A percentile compares a stretch with the other conserved stretches of the same genome.
These are phyloP conservation scores for Phallusia fumigata DNA, from an alignment of 23 tunicate genomes.

Conservation along the genomic window DNA sequence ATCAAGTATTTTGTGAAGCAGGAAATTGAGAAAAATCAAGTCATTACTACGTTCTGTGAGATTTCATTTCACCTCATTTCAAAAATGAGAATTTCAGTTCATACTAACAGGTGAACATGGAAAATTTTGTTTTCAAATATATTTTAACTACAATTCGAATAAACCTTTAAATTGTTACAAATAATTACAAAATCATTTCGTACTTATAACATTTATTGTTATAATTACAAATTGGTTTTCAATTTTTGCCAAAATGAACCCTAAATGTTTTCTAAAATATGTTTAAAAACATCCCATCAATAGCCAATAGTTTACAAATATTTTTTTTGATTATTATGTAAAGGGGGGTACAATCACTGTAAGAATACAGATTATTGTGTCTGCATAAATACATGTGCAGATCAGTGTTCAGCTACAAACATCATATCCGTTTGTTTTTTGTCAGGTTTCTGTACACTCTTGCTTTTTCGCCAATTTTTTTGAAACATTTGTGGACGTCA, in stretches of 20 bases:
- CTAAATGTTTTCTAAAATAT: no score
- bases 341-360: no score
- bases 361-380: no score
- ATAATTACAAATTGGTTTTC: background rate
- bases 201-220: background rate
- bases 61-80: constrained; percentile 39
- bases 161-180: background rate
- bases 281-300: no score
- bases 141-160: no score
- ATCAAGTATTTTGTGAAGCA: constrained; percentile 15
- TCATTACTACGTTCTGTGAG: constrained; percentile 22
- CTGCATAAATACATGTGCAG: no score
- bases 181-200: background rate
- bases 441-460: constrained; percentile 52
- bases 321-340: no score
- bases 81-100: constrained; percentile 1
- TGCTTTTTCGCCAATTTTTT: constrained; percentile 43
- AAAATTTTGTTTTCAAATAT: no score
- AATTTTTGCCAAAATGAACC: no score
- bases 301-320: no score
- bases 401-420: no score
- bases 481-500: constrained; percentile 45
- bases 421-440: no score
- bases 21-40: background rate
- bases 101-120: constrained; percentile 42